A percentile compares a stretch with the other conserved stretches of the same genome.
These are phyloP conservation scores for Neotoxoptera formosana DNA, from an alignment of 1,140 invertebrate species.

Conservation along the genomic window DNA sequence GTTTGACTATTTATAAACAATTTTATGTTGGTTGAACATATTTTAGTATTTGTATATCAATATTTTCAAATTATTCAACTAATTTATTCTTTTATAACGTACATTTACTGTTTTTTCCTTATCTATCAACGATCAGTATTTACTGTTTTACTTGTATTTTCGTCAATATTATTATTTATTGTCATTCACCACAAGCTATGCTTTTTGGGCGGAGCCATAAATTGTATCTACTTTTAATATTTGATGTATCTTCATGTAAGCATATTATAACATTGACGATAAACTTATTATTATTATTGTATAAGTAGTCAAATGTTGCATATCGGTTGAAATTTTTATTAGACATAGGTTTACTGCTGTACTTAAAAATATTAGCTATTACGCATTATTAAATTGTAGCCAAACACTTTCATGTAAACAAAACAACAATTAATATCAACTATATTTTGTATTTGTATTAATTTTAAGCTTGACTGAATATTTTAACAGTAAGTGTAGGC, in stretches of 20 bases:
- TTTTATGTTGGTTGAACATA: too few relatives aligned
- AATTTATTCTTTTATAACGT: neutral
- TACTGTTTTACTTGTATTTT: too few relatives aligned
- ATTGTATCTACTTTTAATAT: too few relatives aligned
- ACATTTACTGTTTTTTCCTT: neutral
- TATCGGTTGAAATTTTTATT: neutral
- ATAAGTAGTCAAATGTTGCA: neutral
- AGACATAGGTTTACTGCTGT: neutral
- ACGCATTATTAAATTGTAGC: neutral
- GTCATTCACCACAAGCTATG: too few relatives aligned
- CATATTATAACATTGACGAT: too few relatives aligned
- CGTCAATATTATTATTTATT: too few relatives aligned
- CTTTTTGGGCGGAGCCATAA: too few relatives aligned
- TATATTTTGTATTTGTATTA: neutral
- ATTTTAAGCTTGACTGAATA: neutral
- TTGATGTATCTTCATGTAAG: too few relatives aligned
- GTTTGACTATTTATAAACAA: too few relatives aligned
- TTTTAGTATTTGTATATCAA: neutral
- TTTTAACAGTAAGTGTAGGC: neutral
- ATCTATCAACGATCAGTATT: too few relatives aligned
- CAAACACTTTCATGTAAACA: neutral
- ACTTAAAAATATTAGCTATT: neutral
- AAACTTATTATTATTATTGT: too few relatives aligned
- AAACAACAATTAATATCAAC: neutral
- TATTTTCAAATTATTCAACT: neutral